These are phyloP conservation scores for Aethes cnicana DNA, from an alignment of 2,888 invertebrate species.

Conservation along the genomic window DNA sequence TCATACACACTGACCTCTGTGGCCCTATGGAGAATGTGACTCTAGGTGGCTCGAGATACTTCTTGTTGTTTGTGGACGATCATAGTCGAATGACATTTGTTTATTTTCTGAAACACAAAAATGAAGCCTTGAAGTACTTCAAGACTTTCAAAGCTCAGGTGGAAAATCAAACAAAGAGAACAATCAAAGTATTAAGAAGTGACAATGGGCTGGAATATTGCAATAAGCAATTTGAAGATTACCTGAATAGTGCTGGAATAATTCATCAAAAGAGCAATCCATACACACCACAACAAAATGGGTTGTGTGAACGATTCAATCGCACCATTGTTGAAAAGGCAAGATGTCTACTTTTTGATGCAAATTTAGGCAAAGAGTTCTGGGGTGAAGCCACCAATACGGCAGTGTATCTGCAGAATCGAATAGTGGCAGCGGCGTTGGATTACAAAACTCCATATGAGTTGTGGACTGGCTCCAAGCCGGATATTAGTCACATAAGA, in stretches of 20 bases:
- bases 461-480: slow-evolving; percentile 9
- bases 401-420: slow-evolving; percentile 27
- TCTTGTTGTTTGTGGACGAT: slow-evolving; percentile 11
- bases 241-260: slow-evolving; percentile 31
- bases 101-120: slow-evolving; percentile 20
- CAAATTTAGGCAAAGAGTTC: slow-evolving; percentile 16
- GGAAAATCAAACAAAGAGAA: slow-evolving; percentile 31
- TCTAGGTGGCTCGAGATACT: slow-evolving; percentile 9
- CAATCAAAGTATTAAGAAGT: slow-evolving; percentile 29
- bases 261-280: slow-evolving; percentile 33
- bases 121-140: slow-evolving; percentile 24
- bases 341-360: slow-evolving; percentile 28
- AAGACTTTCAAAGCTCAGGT: slow-evolving; percentile 26
- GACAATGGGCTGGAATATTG: slow-evolving; percentile 36
- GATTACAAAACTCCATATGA: slow-evolving; percentile 33
- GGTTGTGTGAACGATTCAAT: slow-evolving; percentile 28
- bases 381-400: slow-evolving; percentile 26
- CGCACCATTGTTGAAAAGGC: slow-evolving; percentile 31
- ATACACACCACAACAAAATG: slow-evolving; percentile 32
- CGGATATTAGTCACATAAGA: slow-evolving; percentile 12
- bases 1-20: slow-evolving; percentile 18
- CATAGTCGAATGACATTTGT: slow-evolving; percentile 19
- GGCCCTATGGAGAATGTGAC: slow-evolving; percentile 31
- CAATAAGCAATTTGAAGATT: slow-evolving; percentile 33
- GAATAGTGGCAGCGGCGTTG: slow-evolving; percentile 29